Evolutionary conservation across 2,888 invertebrate species (phyloP), one percentile per base, ranked within the genome.

Genomic region (Melanotus villosus): DNA sequence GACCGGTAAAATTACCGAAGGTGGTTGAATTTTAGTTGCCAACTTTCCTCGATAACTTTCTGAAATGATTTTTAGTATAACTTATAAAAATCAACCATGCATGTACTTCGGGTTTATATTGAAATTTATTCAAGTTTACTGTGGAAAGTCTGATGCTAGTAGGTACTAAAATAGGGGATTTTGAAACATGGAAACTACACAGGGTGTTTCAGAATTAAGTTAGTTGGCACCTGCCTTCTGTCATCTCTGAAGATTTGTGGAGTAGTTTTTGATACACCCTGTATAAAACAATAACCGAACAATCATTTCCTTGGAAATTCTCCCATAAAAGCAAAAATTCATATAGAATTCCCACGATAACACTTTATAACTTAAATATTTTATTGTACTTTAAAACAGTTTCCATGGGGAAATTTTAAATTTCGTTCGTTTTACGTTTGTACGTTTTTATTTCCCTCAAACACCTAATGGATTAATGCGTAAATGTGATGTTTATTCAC

Each of bases 361-460:
- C 50, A 50, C 23, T 50, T 50, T 50, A 9, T 12, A 50, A 30
- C 50, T 50, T 23, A 30, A 50, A 50, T 50, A n/a, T 50, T 50
- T 50, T 50, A 30, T 50, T 50, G 50, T 50, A 23, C 16, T 12
- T 50, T 4, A 12, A 50, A 26, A 50, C 26, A 50, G 23, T 26
- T 2, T n/a, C 34, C 34, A 12, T 34, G 4, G 34, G 34, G 34
- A 34, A 34, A 34, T 12, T 34, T 5, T 12, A 34, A 34, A 34
- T 34, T 1, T 32, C 1, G 1, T 10, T 7, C 9, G 32, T 10
- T 32, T 10, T n/a, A 32, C n/a, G n/a, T n/a, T n/a, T n/a, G n/a
- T n/a, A 32, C 32, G 7, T 5, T 12, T 3, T 34, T 34, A n/a
- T 34, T 12, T 12, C 12, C 34, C 12, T 2, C 3, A 12, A 12